Evolutionary conservation across 2,888 invertebrate species (phyloP), one percentile per base, ranked within the genome.

Genomic region (Didymodactylos carnosus): DNA sequence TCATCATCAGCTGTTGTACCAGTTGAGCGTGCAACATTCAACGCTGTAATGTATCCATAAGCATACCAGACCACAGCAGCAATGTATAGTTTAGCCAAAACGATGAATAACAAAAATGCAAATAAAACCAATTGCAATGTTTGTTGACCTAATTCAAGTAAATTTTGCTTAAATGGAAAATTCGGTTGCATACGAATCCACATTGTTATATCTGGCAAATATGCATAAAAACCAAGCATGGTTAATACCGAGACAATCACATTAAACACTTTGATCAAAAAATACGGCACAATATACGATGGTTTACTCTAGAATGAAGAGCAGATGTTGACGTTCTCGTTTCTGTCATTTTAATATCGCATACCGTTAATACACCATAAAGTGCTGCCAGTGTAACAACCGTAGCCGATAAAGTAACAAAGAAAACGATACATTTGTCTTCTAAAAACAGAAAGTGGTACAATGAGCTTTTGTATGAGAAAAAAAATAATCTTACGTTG

Each of bases 211-310:
- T 70, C 69, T 14, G 73, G 70, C 46, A 73, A 46, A 39, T 69
- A 73, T n/a, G 73, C 49, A 40, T 73, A 73, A 49, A 73, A 73
- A 40, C 73, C 62, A 16, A 73, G n/a, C 39, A 69, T 70, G 10
- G 73, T 39, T 39, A 73, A 39, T 39, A 69, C 49, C 8, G 73
- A 69, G 13, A 73, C 49, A 25, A 73, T 69, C 19, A 73, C 69
- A 69, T 73, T 69, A 40, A 73, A 73, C 19, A 73, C 73, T 73
- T 73, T 73, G 27, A 73, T 73, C 27, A 69, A 49, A 49, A 73
- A 73, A 23, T 73, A 73, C 51, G 73, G 73, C 39, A 73, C 69
- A 13, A 73, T 46, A 40, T 73, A 73, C 39, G 69, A 69, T 27
- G 73, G 70, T 35, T 70, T 73, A 11, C 39, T 70, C 40, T 73